Evolutionary conservation across 2,888 invertebrate species (phyloP), one percentile per base, ranked within the genome.

Genomic region (Heliconius erato): DNA sequence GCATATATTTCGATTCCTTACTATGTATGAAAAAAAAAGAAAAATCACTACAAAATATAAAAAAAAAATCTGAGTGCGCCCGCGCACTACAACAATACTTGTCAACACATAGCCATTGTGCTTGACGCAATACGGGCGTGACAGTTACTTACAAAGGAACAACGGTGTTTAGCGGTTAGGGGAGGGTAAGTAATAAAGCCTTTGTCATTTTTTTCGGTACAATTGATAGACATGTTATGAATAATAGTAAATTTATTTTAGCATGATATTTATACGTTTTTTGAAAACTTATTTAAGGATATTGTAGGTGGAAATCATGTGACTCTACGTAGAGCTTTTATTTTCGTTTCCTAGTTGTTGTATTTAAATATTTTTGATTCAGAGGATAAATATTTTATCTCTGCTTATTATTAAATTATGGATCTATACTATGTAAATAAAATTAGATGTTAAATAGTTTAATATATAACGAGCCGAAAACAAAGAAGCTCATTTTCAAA

Each of bases 51-150:
- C 74, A 81, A 80, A 84, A 69, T 80, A 80, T 68, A 67, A 78
- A 83, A 85, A 83, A 85, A 86, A 84, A 1, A 11, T 2, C 83
- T 81, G 79, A 80, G 84, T 84, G 84, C 83, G 85, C 84, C 83
- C 84, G 84, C 86, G 84, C 86, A 85, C 87, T 84, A 81, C 82
- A 85, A 93, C 93, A 94, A 93, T 92, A 86, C 87, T 88, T 93
- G 95, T 95, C 94, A 93, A 92, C 95, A 92, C 92, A 90, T 87
- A 83, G 84, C 86, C 84, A 86, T 85, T 85, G 88, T 85, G 84
- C 71, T 71, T 79, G 80, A 82, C 84, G 84, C 82, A 83, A 69
- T 81, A 86, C 82, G 89, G 90, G 89, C 89, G 88, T 88, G 90
- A 90, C 90, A 88, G 88, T 90, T 90, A 86, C 86, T 85, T n/a